A percentile compares a stretch with the other conserved stretches of the same genome.
These are phyloP conservation scores for Rhagophthalmus giganteus DNA, from an alignment of 2,888 invertebrate species.

Conservation along the genomic window DNA sequence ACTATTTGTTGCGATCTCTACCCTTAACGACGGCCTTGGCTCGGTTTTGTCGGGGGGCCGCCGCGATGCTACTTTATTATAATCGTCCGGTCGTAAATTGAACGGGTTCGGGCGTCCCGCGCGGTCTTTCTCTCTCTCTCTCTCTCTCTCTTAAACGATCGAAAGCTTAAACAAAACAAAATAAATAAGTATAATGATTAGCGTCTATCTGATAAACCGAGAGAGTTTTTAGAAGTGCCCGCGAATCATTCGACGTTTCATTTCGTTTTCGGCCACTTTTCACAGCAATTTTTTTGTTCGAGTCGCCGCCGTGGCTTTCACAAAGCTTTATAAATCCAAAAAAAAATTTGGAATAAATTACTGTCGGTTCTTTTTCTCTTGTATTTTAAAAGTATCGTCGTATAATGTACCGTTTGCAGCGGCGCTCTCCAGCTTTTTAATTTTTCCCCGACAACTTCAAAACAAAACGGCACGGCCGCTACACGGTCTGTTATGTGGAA, in stretches of 20 bases:
- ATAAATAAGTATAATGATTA: slow-evolving; percentile 20
- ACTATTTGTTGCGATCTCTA: slow-evolving; percentile 17
- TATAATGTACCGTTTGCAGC: not conserved
- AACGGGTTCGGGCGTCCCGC: no score
- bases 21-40: slow-evolving; percentile 9
- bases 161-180: slow-evolving; percentile 8
- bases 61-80: not conserved
- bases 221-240: slow-evolving; percentile 19
- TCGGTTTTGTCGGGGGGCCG: not conserved
- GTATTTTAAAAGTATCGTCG: not conserved
- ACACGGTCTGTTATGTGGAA: no score
- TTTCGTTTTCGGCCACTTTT: slow-evolving; percentile 22
- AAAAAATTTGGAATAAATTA: slow-evolving; percentile 9
- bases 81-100: no score
- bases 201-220: slow-evolving; percentile 10
- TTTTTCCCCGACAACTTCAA: no score
- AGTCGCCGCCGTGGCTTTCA: slow-evolving; percentile 9
- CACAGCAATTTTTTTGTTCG: slow-evolving; percentile 10
- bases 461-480: no score
- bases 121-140: not conserved
- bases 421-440: no score
- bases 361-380: not conserved
- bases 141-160: slow-evolving; percentile 2
- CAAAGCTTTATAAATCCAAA: slow-evolving; percentile 11
- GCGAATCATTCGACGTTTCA: slow-evolving; percentile 23